These are phyloP conservation scores for Semnornis frantzii DNA, from an alignment of 2,113 vertebrate species.

Conservation along the genomic window DNA sequence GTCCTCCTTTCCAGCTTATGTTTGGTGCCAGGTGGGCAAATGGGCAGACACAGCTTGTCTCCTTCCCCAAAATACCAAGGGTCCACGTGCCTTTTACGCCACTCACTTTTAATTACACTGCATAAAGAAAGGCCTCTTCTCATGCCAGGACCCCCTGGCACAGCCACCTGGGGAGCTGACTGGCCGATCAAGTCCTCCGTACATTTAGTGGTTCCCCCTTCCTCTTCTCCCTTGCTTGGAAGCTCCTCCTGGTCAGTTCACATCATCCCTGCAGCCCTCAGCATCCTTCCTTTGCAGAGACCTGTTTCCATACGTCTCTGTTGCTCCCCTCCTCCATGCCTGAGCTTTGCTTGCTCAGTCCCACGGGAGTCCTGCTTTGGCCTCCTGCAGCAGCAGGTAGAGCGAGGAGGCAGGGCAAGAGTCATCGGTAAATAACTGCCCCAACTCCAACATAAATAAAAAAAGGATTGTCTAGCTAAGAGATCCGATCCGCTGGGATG, in stretches of 20 bases:
- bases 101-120: conserved; percentile 51
- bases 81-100: background rate
- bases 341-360: background rate
- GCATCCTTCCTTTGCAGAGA: background rate
- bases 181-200: conserved; percentile 38
- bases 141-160: background rate
- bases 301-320: background rate
- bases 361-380: rapidly evolving
- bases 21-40: rapidly evolving
- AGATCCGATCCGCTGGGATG: background rate
- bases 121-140: background rate
- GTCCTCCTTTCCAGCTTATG: background rate
- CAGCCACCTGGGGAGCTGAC: background rate
- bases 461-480: conserved; percentile 60
- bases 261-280: background rate
- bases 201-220: conserved; percentile 61
- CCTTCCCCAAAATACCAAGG: background rate
- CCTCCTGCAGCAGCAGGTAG: background rate
- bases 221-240: background rate
- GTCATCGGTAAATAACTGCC: conserved; percentile 47
- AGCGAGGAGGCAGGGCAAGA: conserved; percentile 13
- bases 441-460: conserved; percentile 66
- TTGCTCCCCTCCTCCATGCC: background rate
- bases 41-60: background rate
- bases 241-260: background rate